Base-by-base conservation (phyloP, 2,113 vertebrate genomes). In the Epinephelus cyanopodus region DNA sequence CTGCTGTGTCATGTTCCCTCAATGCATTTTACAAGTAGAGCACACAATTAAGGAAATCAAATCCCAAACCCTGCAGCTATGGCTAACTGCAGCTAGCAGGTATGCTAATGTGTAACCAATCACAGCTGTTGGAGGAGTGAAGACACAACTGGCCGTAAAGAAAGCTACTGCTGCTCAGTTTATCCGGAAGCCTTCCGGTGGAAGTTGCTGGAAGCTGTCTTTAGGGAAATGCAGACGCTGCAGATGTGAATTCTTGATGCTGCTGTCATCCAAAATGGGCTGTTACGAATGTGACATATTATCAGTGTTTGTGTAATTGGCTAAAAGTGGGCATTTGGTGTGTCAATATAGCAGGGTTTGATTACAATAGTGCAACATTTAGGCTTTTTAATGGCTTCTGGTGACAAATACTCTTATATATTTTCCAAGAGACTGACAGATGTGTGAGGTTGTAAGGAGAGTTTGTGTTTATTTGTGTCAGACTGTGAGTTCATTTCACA, bases 201-300 rank as follows among this genome's bases (percentile, higher is more conserved):
- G 66, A 75, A 45, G 65, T 61, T 61, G 47, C 37, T 85, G 63
- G 25, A 82, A 83, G 65, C 58, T 69, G 29, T 80, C 84, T 82
- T 75, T 33, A 45, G 73, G 82, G 62, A 83, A 67, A 88, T 73
- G 33, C 61, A 47, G 47, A 68, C 27, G 0, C 64, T 64, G 68
- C 84, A 89, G 87, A 87, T 87, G 73, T 86, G 70, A 81, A 81
- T 66, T 83, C 74, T 87, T 81, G 58, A 73, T 27, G 68, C 58
- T 70, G 74, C 37, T 21, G 68, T 81, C 73, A 27, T 83, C 62
- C 58, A 77, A 77, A 71, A 53, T 53, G 19, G 27, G 27, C n/a
- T 79, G 23, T 9, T 52, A 48, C 62, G 29, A 69, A 29, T 54
- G 19, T 70, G 57, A 61, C 53, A 73, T 54, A 25, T 73, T 39